Evolutionary conservation across 2,113 vertebrate genomes (phyloP).

Genomic region (Morphnarchus princeps): DNA sequence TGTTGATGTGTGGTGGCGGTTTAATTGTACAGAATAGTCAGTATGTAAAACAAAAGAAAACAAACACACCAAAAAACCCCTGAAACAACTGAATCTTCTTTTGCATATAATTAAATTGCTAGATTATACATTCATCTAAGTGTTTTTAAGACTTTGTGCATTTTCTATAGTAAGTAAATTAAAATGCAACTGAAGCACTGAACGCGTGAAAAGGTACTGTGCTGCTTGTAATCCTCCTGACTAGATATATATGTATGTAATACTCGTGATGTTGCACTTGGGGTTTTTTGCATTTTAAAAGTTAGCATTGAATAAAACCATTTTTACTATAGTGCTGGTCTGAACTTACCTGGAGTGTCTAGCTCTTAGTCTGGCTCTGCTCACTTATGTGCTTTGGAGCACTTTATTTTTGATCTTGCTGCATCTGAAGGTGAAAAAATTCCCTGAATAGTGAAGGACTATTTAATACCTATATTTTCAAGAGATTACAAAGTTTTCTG

Average conservation of each 20-base stretch:
- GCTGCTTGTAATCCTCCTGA: background rate
- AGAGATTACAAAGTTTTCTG: background rate
- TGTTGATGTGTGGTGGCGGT: background rate
- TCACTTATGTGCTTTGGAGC: background rate
- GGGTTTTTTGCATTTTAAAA: background rate
- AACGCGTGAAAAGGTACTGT: background rate
- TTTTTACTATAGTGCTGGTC: background rate
- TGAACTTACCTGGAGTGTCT: background rate
- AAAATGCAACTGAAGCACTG: background rate
- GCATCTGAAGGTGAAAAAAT: background rate
- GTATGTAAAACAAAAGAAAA: background rate
- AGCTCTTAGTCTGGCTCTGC: background rate
- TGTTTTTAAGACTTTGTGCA: background rate
- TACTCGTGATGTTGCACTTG: background rate
- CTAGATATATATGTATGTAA: background rate
- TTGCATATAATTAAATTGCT: background rate
- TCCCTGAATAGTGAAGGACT: background rate
- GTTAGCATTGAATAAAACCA: background rate
- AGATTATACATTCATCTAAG: background rate
- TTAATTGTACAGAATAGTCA: background rate
- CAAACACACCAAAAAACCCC: fast-evolving
- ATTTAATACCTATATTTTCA: background rate
- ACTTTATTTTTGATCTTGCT: background rate
- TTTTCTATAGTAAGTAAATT: background rate
- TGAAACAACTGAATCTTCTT: background rate